These are phyloP conservation scores for Lutjanus campechanus DNA, from an alignment of 2,797 vertebrate species.

Conservation along the genomic window DNA sequence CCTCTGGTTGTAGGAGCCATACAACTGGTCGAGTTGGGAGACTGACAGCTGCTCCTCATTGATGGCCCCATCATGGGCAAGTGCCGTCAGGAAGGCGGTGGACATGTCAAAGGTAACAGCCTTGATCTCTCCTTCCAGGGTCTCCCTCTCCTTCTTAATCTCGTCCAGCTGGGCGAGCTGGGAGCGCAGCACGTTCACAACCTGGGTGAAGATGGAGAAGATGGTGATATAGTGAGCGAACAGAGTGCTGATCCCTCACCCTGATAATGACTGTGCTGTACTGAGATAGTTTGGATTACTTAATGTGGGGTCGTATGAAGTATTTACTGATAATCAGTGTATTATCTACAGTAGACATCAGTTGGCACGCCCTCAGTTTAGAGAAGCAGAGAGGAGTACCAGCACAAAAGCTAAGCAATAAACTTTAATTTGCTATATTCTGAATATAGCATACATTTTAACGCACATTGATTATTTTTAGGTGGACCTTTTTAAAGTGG, in stretches of 20 bases:
- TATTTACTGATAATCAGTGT: no score
- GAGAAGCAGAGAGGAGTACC: no score
- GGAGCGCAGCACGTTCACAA: slow-evolving; percentile 92
- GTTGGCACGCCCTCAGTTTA: no score
- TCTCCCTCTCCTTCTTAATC: slow-evolving; percentile 93
- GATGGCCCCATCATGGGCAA: slow-evolving; percentile 94
- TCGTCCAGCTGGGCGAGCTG: slow-evolving; percentile 91
- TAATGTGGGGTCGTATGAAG: no score
- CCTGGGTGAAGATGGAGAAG: slow-evolving; percentile 78
- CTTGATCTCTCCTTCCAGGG: slow-evolving; percentile 94
- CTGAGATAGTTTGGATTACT: no score
- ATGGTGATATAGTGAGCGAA: not conserved
- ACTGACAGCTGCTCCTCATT: slow-evolving; percentile 94
- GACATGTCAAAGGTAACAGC: slow-evolving; percentile 96
- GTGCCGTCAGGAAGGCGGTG: slow-evolving; percentile 91
- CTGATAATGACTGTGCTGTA: not conserved
- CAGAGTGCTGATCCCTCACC: slow-evolving; percentile 3
- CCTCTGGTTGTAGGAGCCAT: slow-evolving; percentile 90
- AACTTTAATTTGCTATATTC: no score
- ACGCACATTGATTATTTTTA: no score
- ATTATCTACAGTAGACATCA: no score
- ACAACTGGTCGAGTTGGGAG: slow-evolving; percentile 91
- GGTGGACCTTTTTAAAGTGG: no score
- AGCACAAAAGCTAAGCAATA: no score
- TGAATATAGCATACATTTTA: no score